These are phyloP conservation scores for Melieria picta DNA, from an alignment of 2,888 invertebrate genomes.

Conservation along the genomic window DNA sequence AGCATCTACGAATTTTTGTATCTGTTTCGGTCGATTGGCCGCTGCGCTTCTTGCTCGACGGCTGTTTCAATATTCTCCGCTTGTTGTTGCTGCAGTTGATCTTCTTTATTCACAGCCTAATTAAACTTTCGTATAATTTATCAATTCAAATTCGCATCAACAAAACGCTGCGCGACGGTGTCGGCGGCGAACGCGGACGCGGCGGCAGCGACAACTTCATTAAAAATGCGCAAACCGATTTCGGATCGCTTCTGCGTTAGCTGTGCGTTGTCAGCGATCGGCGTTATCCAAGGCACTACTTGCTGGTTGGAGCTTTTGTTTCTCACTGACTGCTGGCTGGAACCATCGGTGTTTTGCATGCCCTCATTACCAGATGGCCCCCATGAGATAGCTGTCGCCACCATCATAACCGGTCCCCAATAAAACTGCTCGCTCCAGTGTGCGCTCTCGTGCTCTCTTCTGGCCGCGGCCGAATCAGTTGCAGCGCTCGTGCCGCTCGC, in stretches of 20 bases:
- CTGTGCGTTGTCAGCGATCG: too few species aligned
- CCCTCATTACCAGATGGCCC: too few species aligned
- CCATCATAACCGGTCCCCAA: too few species aligned
- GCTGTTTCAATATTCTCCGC: conserved; percentile 10
- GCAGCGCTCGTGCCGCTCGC: too few species aligned
- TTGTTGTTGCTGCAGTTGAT: background rate
- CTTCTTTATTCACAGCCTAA: background rate
- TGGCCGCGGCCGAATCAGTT: background rate
- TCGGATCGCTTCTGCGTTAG: too few species aligned
- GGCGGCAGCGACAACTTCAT: too few species aligned
- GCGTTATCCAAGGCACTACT: too few species aligned
- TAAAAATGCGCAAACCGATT: too few species aligned
- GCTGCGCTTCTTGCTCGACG: background rate
- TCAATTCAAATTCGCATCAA: background rate
- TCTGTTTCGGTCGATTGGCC: background rate
- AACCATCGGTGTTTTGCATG: background rate
- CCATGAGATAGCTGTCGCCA: too few species aligned
- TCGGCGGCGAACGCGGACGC: too few species aligned
- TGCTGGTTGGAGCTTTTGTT: conserved; percentile 20
- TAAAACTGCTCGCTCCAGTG: background rate
- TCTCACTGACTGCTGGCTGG: conserved; percentile 14
- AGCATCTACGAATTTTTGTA: too few species aligned
- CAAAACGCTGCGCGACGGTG: too few species aligned
- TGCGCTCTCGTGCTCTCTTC: background rate
- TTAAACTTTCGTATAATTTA: background rate